phyloP scores from a whole-genome alignment of 2,113 vertebrate genomes.

The Muntiacus reevesi region DNA sequence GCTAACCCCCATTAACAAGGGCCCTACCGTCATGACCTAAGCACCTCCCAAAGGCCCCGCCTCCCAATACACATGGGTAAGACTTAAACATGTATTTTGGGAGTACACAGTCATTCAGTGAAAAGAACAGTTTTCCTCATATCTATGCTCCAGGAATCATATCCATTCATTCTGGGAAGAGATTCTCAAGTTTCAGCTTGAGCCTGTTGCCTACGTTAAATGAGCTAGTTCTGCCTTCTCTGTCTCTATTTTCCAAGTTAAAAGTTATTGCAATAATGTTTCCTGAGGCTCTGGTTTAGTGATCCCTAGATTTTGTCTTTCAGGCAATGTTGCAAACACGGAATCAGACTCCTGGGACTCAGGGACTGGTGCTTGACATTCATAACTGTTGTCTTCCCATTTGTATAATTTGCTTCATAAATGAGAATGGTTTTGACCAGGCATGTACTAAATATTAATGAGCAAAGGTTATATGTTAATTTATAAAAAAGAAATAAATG shows the following conservation, averaged over 20 bases:
- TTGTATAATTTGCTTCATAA: neutral
- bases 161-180: neutral
- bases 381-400: neutral
- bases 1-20: neutral
- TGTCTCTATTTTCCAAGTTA: neutral
- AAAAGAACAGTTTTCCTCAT: too few species aligned
- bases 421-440: neutral
- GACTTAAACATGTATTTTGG: neutral
- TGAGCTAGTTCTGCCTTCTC: neutral
- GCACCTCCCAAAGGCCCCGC: neutral
- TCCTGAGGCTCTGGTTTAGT: neutral
- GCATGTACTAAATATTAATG: neutral
- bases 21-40: fast-evolving
- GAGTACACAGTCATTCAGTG: too few species aligned
- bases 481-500: neutral
- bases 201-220: fast-evolving
- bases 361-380: neutral
- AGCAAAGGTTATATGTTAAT: neutral
- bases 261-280: neutral
- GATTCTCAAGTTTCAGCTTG: neutral
- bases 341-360: neutral
- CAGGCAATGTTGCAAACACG: neutral
- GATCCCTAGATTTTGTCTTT: neutral
- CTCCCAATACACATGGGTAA: neutral
- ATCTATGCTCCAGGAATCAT: neutral